A percentile compares a stretch with the other conserved stretches of the same genome.
Evolutionary conservation across 2,888 invertebrate species (phyloP).

Genomic region (Sinopyrophorus schimmeli): DNA sequence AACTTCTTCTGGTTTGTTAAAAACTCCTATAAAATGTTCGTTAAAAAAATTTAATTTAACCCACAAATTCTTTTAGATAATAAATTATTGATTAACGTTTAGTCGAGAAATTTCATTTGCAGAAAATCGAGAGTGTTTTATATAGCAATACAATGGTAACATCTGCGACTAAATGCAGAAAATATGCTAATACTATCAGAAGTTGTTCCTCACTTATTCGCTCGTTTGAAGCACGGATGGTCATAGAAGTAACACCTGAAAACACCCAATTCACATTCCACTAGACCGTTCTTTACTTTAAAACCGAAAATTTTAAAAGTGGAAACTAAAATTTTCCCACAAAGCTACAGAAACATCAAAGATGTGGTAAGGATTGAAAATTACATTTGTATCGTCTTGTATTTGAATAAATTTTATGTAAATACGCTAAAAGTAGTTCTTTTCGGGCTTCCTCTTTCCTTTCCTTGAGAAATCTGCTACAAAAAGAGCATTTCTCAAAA

Average conservation of each 20-base stretch:
- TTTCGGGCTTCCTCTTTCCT: conserved; percentile 18
- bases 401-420: conserved; percentile 42
- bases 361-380: conserved; percentile 43
- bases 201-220: conserved; percentile 46
- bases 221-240: conserved; percentile 44
- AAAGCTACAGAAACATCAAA: conserved; percentile 43
- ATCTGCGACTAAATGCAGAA: conserved; percentile 43
- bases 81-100: conserved; percentile 18
- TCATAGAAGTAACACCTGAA: conserved; percentile 47
- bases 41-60: conserved; percentile 16
- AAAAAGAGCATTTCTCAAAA: not conserved
- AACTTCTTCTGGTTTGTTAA: too few relatives aligned
- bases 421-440: conserved; percentile 32
- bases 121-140: conserved; percentile 17
- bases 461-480: not conserved
- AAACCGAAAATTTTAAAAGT: conserved; percentile 27
- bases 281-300: conserved; percentile 25
- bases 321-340: conserved; percentile 37
- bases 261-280: conserved; percentile 44
- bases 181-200: conserved; percentile 49
- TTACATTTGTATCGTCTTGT: conserved; percentile 42
- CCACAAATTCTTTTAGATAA: conserved; percentile 8
- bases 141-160: conserved; percentile 33
- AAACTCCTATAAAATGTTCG: too few relatives aligned
- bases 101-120: conserved; percentile 14